Evolutionary conservation across 2,113 vertebrate species (phyloP).

Genomic region (Neoarius graeffei): DNA sequence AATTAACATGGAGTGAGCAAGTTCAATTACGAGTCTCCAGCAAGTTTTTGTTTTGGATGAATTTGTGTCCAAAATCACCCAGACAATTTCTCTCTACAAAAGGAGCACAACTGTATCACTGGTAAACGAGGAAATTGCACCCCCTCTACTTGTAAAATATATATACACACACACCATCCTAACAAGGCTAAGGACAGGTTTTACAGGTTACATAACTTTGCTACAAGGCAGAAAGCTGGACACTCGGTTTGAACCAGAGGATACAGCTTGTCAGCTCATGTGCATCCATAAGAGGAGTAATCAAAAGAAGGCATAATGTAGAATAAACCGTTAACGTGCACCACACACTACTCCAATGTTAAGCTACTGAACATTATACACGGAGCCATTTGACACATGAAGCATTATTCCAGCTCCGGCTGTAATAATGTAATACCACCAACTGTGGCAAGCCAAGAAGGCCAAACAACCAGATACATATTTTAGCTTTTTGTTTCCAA

Average conservation of each 20-base stretch:
- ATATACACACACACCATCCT: background rate
- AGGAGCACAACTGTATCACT: background rate
- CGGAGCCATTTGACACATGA: background rate
- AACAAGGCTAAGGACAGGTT: background rate
- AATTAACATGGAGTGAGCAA: background rate
- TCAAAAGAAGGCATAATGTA: background rate
- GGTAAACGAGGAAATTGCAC: background rate
- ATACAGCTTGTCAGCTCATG: too few species aligned
- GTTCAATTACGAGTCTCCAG: background rate
- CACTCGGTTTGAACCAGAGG: background rate
- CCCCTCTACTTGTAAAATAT: background rate
- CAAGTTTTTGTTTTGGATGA: background rate
- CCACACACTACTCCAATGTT: background rate
- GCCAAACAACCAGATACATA: background rate
- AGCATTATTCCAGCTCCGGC: background rate
- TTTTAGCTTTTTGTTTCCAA: background rate
- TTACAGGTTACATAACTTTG: constrained; percentile 8
- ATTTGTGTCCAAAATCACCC: background rate
- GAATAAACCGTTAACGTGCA: background rate
- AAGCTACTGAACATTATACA: background rate
- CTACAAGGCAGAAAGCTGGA: background rate
- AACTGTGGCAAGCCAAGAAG: background rate
- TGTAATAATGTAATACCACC: background rate
- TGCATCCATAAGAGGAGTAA: background rate
- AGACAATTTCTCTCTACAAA: background rate